Base-by-base conservation (phyloP, 2,888 invertebrate species). In the Camponotus fellah region DNA sequence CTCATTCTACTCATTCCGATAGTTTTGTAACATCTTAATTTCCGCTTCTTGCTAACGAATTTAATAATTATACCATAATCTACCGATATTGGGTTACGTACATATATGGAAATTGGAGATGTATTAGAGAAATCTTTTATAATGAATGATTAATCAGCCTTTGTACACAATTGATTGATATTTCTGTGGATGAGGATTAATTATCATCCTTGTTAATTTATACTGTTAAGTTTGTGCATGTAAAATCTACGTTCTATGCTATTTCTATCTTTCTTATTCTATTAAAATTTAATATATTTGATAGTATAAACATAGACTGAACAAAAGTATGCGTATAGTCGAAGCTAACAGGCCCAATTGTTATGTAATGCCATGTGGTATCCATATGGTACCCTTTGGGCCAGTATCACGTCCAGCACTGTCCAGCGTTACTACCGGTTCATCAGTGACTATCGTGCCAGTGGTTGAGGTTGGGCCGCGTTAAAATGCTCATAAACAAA, bases 401-500 rank as follows among this genome's bases (percentile, higher is more conserved):
- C 26, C 49, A 53, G 46, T 71, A 34, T 5, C 10, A 12, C 17
- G 5, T 53, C n/a, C 53, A 53, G 53, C 53, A 53, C 53, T 56
- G 21, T 72, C 46, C 82, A 72, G 82, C 68, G 56, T 66, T 82
- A 82, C 1, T n/a, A 62, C 10, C 34, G 40, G 43, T 53, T 43
- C n/a, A 46, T 58, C 21, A 60, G 32, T 43, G n/a, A n/a, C 17
- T 6, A 53, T 21, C 6, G 17, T 49, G 49, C 6, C 26, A 43
- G 34, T 58, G 21, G 53, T 56, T 9, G 66, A 60, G 60, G 53
- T 17, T 82, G 76, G 46, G 60, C 49, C 40, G 71, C 34, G 37
- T 64, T 64, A 72, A 76, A 34, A 32, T 17, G 77, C n/a, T 77
- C 26, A 68, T 12, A 40, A 40, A 62, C 46, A 71, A 60, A 60